Evolutionary conservation across 2,888 invertebrate species (phyloP).

Genomic region (Lithophane semibrunnea): DNA sequence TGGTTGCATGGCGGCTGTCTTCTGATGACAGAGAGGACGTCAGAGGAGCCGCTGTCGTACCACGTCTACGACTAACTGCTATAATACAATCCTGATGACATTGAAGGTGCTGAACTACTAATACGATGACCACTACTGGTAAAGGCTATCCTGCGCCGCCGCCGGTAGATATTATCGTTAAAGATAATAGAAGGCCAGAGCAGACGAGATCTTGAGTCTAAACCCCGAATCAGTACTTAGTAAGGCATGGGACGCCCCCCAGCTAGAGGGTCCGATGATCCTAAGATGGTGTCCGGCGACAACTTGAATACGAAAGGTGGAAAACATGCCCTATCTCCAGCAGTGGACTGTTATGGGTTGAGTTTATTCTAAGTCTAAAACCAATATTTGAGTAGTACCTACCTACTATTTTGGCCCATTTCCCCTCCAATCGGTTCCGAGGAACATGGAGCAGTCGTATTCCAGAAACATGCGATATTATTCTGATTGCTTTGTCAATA

Average conservation of each 20-base stretch:
- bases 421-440: not conserved
- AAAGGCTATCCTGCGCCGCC: no score
- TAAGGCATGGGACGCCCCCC: not conserved
- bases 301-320: not conserved
- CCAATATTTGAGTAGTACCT: not conserved
- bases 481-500: conserved; percentile 1
- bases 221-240: not conserved
- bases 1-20: no score
- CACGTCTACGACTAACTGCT: no score
- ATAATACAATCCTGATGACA: no score
- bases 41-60: no score
- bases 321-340: not conserved
- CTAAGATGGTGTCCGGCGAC: not conserved
- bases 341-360: not conserved
- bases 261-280: not conserved
- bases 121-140: no score
- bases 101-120: no score
- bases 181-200: not conserved
- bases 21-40: no score
- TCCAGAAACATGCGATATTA: not conserved
- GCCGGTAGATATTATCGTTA: not conserved
- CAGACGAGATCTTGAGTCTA: not conserved
- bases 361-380: not conserved
- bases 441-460: not conserved
- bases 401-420: no score